Percentiles rank a stretch among this genome's conserved stretches.
phyloP scores from a whole-genome alignment of 2,888 invertebrate species.

The Hypolimnas misippus region DNA sequence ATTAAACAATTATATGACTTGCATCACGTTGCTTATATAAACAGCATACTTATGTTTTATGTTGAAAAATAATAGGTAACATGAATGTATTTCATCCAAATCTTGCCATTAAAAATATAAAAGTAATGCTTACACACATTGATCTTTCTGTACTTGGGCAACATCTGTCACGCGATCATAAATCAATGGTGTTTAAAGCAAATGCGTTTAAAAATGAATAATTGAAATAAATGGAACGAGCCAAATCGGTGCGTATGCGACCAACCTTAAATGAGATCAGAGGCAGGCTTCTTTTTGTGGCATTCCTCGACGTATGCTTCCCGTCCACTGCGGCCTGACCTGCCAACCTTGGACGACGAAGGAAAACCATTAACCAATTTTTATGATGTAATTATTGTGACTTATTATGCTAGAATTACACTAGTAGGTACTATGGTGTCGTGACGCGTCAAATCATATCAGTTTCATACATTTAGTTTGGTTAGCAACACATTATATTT shows the following conservation, averaged over 20 bases:
- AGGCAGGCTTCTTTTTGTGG: slow-evolving; percentile 37
- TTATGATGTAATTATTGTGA: slow-evolving; percentile 15
- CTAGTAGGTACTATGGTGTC: too few relatives aligned
- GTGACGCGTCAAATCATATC: too few relatives aligned
- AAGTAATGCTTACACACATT: background rate
- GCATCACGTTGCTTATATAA: background rate
- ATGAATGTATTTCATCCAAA: too few relatives aligned
- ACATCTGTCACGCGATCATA: slow-evolving; percentile 13
- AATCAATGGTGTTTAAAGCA: slow-evolving; percentile 18
- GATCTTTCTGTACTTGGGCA: background rate
- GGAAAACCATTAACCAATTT: slow-evolving; percentile 17
- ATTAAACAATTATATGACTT: background rate
- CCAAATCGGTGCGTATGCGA: slow-evolving; percentile 24
- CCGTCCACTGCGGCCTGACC: slow-evolving; percentile 49
- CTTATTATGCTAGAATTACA: background rate
- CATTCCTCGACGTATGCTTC: slow-evolving; percentile 33
- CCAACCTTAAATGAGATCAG: slow-evolving; percentile 32
- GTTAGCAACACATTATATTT: too few relatives aligned
- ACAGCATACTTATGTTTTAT: background rate
- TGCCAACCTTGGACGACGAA: slow-evolving; percentile 51
- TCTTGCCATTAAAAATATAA: background rate
- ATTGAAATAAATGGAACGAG: slow-evolving; percentile 23
- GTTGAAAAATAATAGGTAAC: too few relatives aligned
- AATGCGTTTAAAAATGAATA: slow-evolving; percentile 13
- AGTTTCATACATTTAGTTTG: too few relatives aligned